Conservation (phyloP, 2,113 vertebrate genomes). For the Bos taurus region DNA sequence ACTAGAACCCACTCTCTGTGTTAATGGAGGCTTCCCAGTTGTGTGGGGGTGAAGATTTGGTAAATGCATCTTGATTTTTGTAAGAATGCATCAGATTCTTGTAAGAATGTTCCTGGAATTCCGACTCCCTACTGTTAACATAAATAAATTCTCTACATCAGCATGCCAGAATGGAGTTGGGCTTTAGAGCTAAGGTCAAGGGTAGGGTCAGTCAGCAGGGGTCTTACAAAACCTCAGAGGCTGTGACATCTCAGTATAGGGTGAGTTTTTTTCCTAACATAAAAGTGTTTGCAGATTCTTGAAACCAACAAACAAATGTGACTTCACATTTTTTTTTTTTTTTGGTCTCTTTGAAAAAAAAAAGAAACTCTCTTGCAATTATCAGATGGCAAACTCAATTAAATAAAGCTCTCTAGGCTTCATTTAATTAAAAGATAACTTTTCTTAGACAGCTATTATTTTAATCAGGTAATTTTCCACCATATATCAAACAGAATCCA, state of each 20-base stretch:
- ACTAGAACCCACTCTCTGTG: neutral
- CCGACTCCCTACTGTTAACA: conserved; percentile 54
- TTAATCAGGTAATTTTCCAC: neutral
- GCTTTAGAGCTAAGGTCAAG: conserved; percentile 63
- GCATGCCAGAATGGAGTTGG: conserved; percentile 34
- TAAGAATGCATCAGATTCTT: conserved; percentile 26
- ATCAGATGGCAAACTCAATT: neutral
- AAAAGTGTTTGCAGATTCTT: conserved; percentile 53
- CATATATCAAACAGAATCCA: neutral
- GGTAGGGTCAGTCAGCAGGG: conserved; percentile 58
- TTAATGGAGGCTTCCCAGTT: neutral
- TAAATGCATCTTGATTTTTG: conserved; percentile 6
- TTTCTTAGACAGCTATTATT: conserved; percentile 30
- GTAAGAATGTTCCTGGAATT: conserved; percentile 52
- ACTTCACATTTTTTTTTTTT: neutral
- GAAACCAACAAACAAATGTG: conserved; percentile 54
- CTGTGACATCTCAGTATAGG: conserved; percentile 8
- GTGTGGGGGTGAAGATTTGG: neutral
- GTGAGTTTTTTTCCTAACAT: conserved; percentile 47
- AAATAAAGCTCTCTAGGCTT: neutral
- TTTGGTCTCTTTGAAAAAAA: neutral
- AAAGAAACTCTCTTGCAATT: neutral
- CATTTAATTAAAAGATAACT: conserved; percentile 7
- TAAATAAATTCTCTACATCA: conserved; percentile 63
- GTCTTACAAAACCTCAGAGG: conserved; percentile 32